A percentile compares a stretch with the other conserved stretches of the same genome.
phyloP scores from a whole-genome alignment of 2,888 invertebrate species.

The Diploptera punctata region DNA sequence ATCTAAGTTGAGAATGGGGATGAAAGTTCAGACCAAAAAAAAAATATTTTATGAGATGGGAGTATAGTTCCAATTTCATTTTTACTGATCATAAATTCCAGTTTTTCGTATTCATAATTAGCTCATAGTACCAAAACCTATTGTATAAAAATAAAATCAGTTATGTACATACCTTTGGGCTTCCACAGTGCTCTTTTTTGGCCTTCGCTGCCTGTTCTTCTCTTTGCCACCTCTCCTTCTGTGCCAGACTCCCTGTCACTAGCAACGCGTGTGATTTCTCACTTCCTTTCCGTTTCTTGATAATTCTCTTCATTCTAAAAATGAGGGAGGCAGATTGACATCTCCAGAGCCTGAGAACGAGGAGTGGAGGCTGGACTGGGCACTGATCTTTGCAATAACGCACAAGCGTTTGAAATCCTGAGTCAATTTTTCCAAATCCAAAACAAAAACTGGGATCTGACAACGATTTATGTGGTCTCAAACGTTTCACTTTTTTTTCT shows the following conservation, averaged over 20 bases:
- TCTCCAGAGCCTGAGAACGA: constrained; percentile 41
- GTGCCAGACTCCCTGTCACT: constrained; percentile 52
- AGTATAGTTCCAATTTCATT: no score
- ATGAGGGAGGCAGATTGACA: constrained; percentile 54
- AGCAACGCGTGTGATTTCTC: constrained; percentile 47
- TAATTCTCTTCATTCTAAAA: constrained; percentile 66
- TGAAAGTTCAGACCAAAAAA: no score
- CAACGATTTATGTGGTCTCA: constrained; percentile 40
- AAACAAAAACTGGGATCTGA: constrained; percentile 57
- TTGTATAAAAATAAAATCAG: no score
- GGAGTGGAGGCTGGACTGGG: constrained; percentile 5
- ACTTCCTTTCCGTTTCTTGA: constrained; percentile 68
- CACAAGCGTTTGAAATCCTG: constrained; percentile 51
- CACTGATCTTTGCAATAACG: constrained; percentile 32
- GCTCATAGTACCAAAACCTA: no score
- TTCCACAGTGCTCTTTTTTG: constrained; percentile 50
- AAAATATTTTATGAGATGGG: no score
- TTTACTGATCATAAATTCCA: no score
- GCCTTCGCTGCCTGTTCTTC: constrained; percentile 47
- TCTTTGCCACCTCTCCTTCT: constrained; percentile 49
- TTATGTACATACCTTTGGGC: constrained; percentile 49
- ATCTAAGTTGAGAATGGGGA: no score
- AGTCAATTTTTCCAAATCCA: constrained; percentile 60
- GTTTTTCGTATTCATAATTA: no score
- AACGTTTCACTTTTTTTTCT: constrained; percentile 46